Conservation (phyloP, 2,797 vertebrate species). For the Enteromius anoplus region DNA sequence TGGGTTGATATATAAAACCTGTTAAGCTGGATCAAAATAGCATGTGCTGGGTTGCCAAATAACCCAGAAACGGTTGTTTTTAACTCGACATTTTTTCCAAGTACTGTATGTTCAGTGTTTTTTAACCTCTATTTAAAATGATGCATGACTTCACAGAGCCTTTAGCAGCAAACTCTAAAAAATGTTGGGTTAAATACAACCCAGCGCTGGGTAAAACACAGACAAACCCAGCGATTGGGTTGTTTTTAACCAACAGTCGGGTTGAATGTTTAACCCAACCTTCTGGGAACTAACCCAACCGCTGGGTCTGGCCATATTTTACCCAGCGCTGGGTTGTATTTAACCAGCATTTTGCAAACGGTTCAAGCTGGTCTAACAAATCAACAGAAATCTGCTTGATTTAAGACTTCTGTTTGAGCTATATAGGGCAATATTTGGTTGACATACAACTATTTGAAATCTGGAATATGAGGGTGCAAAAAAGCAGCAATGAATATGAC, state of each 20-base stretch:
- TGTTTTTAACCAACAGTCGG: no score
- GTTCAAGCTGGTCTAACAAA: not conserved
- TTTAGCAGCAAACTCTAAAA: not conserved
- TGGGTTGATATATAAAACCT: not conserved
- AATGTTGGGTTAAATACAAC: no score
- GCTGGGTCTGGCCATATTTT: no score
- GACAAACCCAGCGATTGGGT: no score
- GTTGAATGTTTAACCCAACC: no score
- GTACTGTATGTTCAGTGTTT: not conserved
- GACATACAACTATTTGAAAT: no score
- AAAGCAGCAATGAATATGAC: no score
- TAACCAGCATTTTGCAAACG: not conserved
- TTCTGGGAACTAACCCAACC: no score
- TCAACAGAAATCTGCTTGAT: not conserved
- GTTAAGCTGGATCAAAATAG: not conserved
- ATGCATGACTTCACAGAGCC: not conserved
- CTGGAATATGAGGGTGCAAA: no score
- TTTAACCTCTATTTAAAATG: not conserved
- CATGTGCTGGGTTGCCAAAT: not conserved
- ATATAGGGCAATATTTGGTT: no score
- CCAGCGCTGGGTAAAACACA: no score
- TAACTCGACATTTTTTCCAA: not conserved
- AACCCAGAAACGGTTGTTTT: not conserved
- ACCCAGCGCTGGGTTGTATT: no score
- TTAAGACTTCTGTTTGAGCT: not conserved